Percentiles rank a stretch among this genome's conserved stretches.
Evolutionary conservation across 2,888 invertebrate genomes (phyloP).

Genomic region (Rhogogaster chlorosoma): DNA sequence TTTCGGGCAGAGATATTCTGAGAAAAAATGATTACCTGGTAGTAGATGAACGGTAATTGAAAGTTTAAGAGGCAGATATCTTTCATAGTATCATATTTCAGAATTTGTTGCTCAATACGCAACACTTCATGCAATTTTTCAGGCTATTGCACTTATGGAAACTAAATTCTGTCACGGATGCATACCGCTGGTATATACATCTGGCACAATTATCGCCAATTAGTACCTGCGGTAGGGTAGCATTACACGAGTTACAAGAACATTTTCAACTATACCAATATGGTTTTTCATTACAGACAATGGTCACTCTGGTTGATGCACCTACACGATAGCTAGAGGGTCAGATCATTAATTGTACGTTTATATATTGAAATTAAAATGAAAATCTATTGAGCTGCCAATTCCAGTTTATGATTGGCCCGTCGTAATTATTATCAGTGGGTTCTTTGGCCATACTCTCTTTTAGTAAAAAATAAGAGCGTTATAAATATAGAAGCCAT

Average conservation of each 20-base stretch:
- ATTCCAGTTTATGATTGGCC: not conserved
- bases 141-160: too few relatives aligned
- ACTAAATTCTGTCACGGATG: not conserved
- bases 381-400: not conserved
- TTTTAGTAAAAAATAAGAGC: not conserved
- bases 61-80: not conserved
- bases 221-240: not conserved
- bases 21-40: not conserved
- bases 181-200: not conserved
- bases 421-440: not conserved
- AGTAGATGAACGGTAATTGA: not conserved
- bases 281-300: not conserved
- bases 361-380: not conserved
- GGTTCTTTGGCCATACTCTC: not conserved
- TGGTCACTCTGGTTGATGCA: slow-evolving; percentile 1
- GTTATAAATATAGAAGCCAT: not conserved
- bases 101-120: not conserved
- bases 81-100: not conserved
- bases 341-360: not conserved
- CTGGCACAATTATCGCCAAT: not conserved
- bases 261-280: not conserved
- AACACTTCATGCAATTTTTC: not conserved
- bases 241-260: not conserved
- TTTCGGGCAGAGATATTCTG: not conserved
- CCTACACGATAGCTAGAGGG: not conserved